These are phyloP conservation scores for Pseudoips prasinana DNA, from an alignment of 2,888 invertebrate genomes.

Conservation along the genomic window DNA sequence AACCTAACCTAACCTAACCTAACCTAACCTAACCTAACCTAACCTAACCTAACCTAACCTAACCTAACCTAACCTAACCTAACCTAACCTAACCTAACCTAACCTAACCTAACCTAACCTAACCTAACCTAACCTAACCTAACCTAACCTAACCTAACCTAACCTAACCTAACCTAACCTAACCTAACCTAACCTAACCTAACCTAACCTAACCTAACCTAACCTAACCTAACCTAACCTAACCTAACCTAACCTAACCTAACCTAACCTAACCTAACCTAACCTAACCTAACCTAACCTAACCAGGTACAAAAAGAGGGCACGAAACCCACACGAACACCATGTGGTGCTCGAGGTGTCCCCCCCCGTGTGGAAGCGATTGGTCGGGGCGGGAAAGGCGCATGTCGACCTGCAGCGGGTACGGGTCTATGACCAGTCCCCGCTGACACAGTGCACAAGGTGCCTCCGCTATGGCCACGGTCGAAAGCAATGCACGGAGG, in stretches of 20 bases:
- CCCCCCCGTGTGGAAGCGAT: too few relatives aligned
- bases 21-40: slow-evolving; percentile 18
- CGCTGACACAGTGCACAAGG: too few relatives aligned
- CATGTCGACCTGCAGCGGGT: too few relatives aligned
- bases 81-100: slow-evolving; percentile 14
- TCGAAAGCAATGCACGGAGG: too few relatives aligned
- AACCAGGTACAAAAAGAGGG: too few relatives aligned
- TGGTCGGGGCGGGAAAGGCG: too few relatives aligned
- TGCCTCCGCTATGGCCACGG: too few relatives aligned
- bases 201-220: slow-evolving; percentile 7
- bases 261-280: slow-evolving; percentile 6
- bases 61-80: slow-evolving; percentile 14
- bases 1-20: slow-evolving; percentile 15
- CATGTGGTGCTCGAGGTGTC: too few relatives aligned
- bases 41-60: slow-evolving; percentile 14
- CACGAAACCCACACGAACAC: too few relatives aligned
- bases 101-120: slow-evolving; percentile 12
- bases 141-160: slow-evolving; percentile 6
- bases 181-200: slow-evolving; percentile 7
- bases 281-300: slow-evolving; percentile 8
- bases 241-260: slow-evolving; percentile 6
- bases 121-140: slow-evolving; percentile 10
- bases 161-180: slow-evolving; percentile 7
- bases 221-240: slow-evolving; percentile 6
- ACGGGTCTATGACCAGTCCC: too few relatives aligned